Evolutionary conservation across 2,113 vertebrate genomes (phyloP).

Genomic region (Quiscalus mexicanus): DNA sequence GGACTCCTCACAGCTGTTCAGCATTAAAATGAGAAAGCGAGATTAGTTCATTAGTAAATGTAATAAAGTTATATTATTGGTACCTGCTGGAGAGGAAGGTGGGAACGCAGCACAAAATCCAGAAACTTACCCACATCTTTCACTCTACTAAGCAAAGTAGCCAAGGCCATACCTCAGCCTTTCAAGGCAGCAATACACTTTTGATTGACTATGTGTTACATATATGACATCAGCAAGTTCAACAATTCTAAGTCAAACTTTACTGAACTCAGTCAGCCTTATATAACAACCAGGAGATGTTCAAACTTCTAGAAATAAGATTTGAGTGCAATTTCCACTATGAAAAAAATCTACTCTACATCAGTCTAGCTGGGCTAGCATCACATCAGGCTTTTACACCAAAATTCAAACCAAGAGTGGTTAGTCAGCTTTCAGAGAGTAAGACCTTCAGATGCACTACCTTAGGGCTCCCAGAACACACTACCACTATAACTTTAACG

Average conservation of each 20-base stretch:
- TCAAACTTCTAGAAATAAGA: neutral
- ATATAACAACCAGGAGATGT: neutral
- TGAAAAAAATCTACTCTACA: neutral
- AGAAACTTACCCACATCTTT: neutral
- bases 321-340: neutral
- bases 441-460: rapidly evolving
- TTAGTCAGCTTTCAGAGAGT: neutral
- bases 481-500: neutral
- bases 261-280: neutral
- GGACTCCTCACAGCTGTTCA: slow-evolving; percentile 61
- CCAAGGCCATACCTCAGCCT: neutral
- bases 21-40: slow-evolving; percentile 51
- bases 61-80: slow-evolving; percentile 9
- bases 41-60: neutral
- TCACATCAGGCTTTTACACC: neutral
- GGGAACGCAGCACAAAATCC: neutral
- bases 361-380: neutral
- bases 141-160: neutral
- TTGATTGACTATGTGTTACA: neutral
- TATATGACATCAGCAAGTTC: neutral
- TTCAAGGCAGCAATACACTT: neutral
- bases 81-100: neutral
- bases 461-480: rapidly evolving
- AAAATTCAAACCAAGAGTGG: neutral
- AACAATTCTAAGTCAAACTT: neutral